phyloP scores from a whole-genome alignment of 2,113 vertebrate species.

The Sturnira hondurensis region DNA sequence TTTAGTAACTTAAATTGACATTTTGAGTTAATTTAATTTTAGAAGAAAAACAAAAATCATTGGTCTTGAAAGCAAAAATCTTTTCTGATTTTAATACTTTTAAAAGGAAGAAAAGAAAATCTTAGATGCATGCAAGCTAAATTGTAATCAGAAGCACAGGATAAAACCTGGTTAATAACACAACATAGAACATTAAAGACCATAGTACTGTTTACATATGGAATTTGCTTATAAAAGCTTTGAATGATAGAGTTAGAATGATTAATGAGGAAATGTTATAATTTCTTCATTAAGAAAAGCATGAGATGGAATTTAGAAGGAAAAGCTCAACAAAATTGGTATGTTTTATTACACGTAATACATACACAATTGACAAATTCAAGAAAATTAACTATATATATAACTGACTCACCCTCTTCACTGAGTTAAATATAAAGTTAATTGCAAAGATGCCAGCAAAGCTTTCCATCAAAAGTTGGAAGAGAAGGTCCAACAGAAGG shows the following conservation, averaged over 20 bases:
- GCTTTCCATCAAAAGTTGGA: constrained; percentile 71
- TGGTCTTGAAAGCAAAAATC: constrained; percentile 15
- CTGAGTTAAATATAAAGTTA: constrained; percentile 74
- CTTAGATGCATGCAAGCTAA: not conserved
- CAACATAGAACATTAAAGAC: not conserved
- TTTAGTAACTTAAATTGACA: constrained; percentile 28
- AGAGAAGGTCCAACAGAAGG: constrained; percentile 31
- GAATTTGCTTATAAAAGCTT: not conserved
- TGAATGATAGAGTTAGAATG: constrained; percentile 20
- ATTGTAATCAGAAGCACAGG: constrained; percentile 23
- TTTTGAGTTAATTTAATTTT: constrained; percentile 18
- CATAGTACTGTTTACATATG: not conserved
- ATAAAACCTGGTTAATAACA: constrained; percentile 18
- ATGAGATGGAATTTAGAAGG: not conserved
- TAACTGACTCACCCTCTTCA: constrained; percentile 72
- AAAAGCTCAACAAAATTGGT: not conserved
- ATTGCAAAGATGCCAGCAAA: constrained; percentile 75
- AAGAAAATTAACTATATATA: constrained; percentile 53
- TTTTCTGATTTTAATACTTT: constrained; percentile 13
- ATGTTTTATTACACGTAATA: not conserved
- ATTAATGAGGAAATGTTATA: not conserved
- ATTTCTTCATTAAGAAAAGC: constrained; percentile 18
- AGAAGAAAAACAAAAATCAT: constrained; percentile 11
- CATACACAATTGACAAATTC: constrained; percentile 57
- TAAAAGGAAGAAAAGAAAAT: not conserved